A percentile compares a stretch with the other conserved stretches of the same genome.
Evolutionary conservation across 2,113 vertebrate genomes (phyloP).

Genomic region (Pithys albifrons): DNA sequence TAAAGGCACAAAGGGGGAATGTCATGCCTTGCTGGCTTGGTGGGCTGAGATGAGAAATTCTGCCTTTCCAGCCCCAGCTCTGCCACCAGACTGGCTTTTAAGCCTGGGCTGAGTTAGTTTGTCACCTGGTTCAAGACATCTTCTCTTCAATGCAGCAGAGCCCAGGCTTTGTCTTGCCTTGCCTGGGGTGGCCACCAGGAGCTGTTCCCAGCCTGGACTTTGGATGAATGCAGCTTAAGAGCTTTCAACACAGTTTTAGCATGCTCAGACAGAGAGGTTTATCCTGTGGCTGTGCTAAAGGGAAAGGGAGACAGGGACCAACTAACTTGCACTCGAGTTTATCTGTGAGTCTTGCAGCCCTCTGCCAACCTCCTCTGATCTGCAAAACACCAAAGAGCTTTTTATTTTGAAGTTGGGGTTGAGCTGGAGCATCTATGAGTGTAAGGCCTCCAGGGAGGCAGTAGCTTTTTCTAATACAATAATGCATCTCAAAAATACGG

Average conservation of each 20-base stretch:
- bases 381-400: background rate
- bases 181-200: background rate
- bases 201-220: background rate
- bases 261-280: background rate
- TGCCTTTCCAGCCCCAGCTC: background rate
- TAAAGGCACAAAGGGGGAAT: background rate
- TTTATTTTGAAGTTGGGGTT: background rate
- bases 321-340: accelerated
- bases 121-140: background rate
- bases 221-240: background rate
- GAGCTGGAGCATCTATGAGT: background rate
- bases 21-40: background rate
- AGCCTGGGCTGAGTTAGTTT: background rate
- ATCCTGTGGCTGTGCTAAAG: accelerated
- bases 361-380: background rate
- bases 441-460: background rate
- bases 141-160: background rate
- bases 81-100: background rate
- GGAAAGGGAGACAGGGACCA: background rate
- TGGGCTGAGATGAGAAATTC: background rate
- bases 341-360: background rate
- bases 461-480: background rate
- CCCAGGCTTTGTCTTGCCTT: background rate
- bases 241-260: accelerated
- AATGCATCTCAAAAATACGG: accelerated